These are phyloP conservation scores for Fukomys damarensis DNA, from an alignment of 2,113 vertebrate genomes.

Conservation along the genomic window DNA sequence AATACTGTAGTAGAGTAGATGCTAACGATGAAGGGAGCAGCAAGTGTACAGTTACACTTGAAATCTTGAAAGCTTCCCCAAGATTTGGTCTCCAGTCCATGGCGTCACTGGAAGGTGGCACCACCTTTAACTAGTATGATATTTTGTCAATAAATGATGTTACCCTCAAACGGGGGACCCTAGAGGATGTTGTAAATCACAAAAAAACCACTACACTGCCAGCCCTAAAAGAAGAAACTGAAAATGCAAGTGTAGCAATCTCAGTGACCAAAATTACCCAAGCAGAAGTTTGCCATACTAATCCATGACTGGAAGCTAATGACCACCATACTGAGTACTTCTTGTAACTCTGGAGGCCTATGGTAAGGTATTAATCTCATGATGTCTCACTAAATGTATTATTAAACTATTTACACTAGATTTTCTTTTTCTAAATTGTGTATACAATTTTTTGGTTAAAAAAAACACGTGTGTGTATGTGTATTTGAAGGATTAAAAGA, in stretches of 20 bases:
- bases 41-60: fast-evolving
- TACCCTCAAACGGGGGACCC: too few species aligned
- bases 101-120: background rate
- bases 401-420: background rate
- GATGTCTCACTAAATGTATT: background rate
- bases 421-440: background rate
- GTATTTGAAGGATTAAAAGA: background rate
- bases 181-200: background rate
- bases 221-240: background rate
- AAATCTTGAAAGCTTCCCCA: background rate
- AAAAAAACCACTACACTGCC: background rate
- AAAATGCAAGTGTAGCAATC: background rate
- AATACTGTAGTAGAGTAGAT: background rate
- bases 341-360: background rate
- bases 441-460: background rate
- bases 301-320: background rate
- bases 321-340: background rate
- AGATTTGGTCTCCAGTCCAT: background rate
- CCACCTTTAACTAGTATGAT: background rate
- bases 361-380: background rate
- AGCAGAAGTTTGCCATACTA: background rate
- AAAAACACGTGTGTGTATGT: background rate
- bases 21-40: background rate
- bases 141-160: too few species aligned
- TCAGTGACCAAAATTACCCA: background rate